A percentile compares a stretch with the other conserved stretches of the same genome.
Conservation (phyloP, 2,888 invertebrate species). For the Lycia hirtaria region DNA sequence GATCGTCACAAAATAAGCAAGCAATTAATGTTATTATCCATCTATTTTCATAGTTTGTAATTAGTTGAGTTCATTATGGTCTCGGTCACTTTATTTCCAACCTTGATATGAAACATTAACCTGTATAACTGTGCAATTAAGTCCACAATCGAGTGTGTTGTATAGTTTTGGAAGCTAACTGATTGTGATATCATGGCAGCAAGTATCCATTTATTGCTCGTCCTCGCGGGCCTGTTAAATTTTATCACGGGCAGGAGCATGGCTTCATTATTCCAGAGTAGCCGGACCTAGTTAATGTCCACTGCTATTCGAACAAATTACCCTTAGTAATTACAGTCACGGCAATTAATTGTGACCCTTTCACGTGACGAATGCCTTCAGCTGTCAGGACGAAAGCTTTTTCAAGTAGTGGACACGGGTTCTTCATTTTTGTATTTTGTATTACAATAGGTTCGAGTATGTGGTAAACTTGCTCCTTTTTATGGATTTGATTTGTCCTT, state of each 20-base stretch:
- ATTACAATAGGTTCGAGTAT: background rate
- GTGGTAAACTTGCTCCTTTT: slow-evolving; percentile 2
- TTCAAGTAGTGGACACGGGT: slow-evolving; percentile 4
- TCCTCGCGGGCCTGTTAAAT: slow-evolving; percentile 57
- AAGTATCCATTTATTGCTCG: slow-evolving; percentile 46
- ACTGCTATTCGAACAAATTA: slow-evolving; percentile 26
- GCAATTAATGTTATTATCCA: slow-evolving; percentile 22
- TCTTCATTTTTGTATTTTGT: slow-evolving; percentile 7
- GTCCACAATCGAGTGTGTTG: slow-evolving; percentile 6
- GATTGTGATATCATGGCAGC: slow-evolving; percentile 31
- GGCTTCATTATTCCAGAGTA: slow-evolving; percentile 58
- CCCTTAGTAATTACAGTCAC: slow-evolving; percentile 26
- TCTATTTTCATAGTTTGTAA: slow-evolving; percentile 32
- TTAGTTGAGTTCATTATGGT: slow-evolving; percentile 35
- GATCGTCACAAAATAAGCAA: slow-evolving; percentile 13
- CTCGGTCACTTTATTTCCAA: slow-evolving; percentile 28
- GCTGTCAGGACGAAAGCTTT: slow-evolving; percentile 24
- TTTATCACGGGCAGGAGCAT: slow-evolving; percentile 57
- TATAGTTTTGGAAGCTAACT: slow-evolving; percentile 14
- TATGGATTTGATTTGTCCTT: slow-evolving; percentile 15
- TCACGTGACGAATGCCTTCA: slow-evolving; percentile 25
- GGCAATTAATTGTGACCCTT: slow-evolving; percentile 31
- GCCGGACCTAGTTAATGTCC: slow-evolving; percentile 23
- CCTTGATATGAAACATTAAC: slow-evolving; percentile 10
- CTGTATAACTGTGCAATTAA: background rate